phyloP scores from a whole-genome alignment of 2,797 vertebrate genomes.

The Scolopax bukidnonensis region DNA sequence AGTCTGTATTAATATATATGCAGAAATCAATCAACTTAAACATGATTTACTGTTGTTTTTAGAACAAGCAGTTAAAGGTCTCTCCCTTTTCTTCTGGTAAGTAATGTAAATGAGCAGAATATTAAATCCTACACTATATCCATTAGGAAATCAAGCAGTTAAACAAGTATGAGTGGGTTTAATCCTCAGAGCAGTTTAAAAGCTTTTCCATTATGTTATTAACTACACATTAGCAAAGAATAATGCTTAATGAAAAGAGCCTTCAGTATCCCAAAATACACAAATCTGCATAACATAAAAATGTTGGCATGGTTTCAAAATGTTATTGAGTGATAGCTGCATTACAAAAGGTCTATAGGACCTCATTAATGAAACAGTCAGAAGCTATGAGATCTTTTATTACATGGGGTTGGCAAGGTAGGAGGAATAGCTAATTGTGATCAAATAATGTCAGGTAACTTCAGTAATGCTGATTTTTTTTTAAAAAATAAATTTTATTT shows the following conservation, averaged over 20 bases:
- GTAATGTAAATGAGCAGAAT: constrained; percentile 47
- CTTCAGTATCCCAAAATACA: constrained; percentile 47
- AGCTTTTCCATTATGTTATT: constrained; percentile 58
- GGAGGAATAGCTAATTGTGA: not conserved
- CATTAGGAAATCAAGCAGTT: constrained; percentile 63
- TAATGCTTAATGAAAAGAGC: constrained; percentile 57
- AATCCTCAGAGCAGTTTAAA: constrained; percentile 42
- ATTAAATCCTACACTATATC: constrained; percentile 49
- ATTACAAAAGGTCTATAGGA: not conserved
- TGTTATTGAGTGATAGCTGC: not conserved
- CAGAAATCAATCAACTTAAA: constrained; percentile 42
- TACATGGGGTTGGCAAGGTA: not conserved
- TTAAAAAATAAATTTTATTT: not conserved
- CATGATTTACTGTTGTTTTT: constrained; percentile 16
- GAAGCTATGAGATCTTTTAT: not conserved
- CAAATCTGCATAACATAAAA: not conserved
- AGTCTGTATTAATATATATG: not conserved
- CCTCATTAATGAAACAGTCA: not conserved
- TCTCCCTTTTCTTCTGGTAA: constrained; percentile 18
- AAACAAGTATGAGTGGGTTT: constrained; percentile 48
- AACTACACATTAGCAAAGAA: constrained; percentile 50
- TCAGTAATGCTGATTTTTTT: not conserved
- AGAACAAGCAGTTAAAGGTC: constrained; percentile 2
- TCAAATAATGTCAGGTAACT: not conserved
- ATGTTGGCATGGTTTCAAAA: constrained; percentile 1